Evolutionary conservation across 1,140 invertebrate genomes (phyloP).

Genomic region (Drosophila pectinifera): DNA sequence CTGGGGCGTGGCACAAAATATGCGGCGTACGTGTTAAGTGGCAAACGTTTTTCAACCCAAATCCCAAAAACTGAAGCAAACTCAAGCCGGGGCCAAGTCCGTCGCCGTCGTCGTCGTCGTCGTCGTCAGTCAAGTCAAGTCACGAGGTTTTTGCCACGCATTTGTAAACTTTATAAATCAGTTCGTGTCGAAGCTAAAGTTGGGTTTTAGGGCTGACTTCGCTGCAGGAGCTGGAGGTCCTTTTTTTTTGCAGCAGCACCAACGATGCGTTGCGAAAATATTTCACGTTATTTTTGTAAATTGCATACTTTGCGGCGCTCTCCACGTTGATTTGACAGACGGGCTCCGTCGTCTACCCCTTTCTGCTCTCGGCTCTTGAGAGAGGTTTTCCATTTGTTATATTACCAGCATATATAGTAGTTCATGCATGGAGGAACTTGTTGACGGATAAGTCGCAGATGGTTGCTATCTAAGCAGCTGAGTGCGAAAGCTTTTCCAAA

Average conservation of each 20-base stretch:
- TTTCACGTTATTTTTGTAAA: conserved; percentile 69
- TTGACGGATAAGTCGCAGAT: conserved; percentile 1
- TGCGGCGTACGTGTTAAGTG: conserved; percentile 83
- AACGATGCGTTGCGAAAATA: conserved; percentile 61
- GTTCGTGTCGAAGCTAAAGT: conserved; percentile 77
- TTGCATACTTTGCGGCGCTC: conserved; percentile 61
- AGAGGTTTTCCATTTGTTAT: conserved; percentile 26
- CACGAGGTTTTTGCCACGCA: conserved; percentile 79
- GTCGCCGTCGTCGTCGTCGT: conserved; percentile 7
- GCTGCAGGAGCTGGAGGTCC: neutral
- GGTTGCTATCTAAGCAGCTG: conserved; percentile 2
- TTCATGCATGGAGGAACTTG: neutral
- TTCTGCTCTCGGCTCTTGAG: neutral
- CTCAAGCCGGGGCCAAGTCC: conserved; percentile 30
- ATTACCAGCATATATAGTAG: conserved; percentile 11
- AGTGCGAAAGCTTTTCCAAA: neutral
- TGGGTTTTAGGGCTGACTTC: conserved; percentile 22
- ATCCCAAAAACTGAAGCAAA: conserved; percentile 53
- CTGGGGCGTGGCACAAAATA: conserved; percentile 71
- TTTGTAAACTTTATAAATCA: conserved; percentile 83
- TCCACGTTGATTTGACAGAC: conserved; percentile 56
- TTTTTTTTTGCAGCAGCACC: conserved; percentile 1
- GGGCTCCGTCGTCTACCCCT: conserved; percentile 11
- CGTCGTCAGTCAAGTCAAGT: conserved; percentile 61
- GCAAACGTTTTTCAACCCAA: conserved; percentile 79